Conservation (phyloP, 2,113 vertebrate species). For the Willisornis vidua region DNA sequence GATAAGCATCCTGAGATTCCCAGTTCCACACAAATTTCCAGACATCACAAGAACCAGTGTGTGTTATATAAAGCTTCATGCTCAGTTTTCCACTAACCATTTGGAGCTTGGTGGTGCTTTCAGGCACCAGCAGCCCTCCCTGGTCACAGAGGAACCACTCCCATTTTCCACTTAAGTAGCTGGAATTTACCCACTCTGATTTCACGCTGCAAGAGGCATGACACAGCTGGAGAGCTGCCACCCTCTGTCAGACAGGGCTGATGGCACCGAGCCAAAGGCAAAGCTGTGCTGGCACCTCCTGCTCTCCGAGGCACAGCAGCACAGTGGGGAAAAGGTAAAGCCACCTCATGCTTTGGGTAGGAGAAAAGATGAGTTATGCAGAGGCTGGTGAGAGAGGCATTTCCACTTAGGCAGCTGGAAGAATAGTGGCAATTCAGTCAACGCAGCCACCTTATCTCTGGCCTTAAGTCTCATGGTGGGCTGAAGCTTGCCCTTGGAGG, state of each 20-base stretch:
- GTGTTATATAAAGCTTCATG: accelerated
- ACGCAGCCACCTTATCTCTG: not conserved
- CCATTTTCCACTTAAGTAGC: not conserved
- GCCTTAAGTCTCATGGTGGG: not conserved
- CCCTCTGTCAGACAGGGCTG: not conserved
- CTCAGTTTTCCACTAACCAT: not conserved
- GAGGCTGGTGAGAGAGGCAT: not conserved
- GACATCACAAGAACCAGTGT: accelerated
- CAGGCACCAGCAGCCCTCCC: not conserved
- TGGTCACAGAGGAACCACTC: not conserved
- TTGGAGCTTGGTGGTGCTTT: not conserved
- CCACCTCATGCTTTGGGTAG: not conserved
- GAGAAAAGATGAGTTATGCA: not conserved
- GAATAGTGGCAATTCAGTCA: not conserved
- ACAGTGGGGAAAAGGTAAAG: not conserved
- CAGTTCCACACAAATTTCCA: not conserved
- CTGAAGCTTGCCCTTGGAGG: not conserved
- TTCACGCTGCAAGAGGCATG: not conserved
- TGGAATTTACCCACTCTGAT: not conserved
- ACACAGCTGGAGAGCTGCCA: not conserved
- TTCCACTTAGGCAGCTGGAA: not conserved
- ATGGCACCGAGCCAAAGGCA: not conserved
- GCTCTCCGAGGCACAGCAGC: not conserved
- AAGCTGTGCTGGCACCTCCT: not conserved
- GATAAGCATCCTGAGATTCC: accelerated